Evolutionary conservation across 2,888 invertebrate genomes (phyloP).

Genomic region (Cyclophora punctaria): DNA sequence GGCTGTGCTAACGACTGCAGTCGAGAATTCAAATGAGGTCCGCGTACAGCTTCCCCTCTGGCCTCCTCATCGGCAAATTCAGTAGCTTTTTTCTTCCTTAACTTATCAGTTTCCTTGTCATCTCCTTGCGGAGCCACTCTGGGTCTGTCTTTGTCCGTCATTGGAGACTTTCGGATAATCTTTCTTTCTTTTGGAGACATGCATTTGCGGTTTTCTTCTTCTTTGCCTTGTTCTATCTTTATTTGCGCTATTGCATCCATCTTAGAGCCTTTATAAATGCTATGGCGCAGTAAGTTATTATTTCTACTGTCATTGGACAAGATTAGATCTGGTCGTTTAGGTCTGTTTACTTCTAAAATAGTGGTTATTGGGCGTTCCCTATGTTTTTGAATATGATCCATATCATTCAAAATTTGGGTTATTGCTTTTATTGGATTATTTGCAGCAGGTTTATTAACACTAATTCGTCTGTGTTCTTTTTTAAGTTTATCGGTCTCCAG

Average conservation of each 20-base stretch:
- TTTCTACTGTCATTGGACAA: slow-evolving; percentile 22
- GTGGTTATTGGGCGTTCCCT: slow-evolving; percentile 15
- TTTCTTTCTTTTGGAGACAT: not conserved
- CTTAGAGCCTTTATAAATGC: no score
- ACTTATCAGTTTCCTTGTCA: slow-evolving; percentile 28
- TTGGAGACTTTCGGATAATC: not conserved
- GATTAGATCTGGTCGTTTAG: no score
- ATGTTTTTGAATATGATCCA: slow-evolving; percentile 52
- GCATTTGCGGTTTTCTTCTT: no score
- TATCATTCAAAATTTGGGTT: slow-evolving; percentile 54
- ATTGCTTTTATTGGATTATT: slow-evolving; percentile 58
- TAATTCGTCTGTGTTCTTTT: slow-evolving; percentile 29
- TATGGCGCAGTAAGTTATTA: no score
- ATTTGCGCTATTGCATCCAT: no score
- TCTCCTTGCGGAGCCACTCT: slow-evolving; percentile 26
- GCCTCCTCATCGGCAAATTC: slow-evolving; percentile 64
- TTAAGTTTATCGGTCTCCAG: slow-evolving; percentile 30
- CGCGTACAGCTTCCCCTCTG: slow-evolving; percentile 63
- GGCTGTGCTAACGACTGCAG: slow-evolving; percentile 59
- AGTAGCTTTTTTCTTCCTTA: slow-evolving; percentile 35
- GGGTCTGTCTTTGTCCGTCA: slow-evolving; percentile 8
- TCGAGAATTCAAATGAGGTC: slow-evolving; percentile 50
- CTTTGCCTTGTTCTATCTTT: no score
- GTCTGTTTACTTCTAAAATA: no score
- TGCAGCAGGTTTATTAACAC: slow-evolving; percentile 11